Evolutionary conservation across 1,140 invertebrate species (phyloP), one percentile per base, ranked within the genome.

Genomic region (Capitella teleta): DNA sequence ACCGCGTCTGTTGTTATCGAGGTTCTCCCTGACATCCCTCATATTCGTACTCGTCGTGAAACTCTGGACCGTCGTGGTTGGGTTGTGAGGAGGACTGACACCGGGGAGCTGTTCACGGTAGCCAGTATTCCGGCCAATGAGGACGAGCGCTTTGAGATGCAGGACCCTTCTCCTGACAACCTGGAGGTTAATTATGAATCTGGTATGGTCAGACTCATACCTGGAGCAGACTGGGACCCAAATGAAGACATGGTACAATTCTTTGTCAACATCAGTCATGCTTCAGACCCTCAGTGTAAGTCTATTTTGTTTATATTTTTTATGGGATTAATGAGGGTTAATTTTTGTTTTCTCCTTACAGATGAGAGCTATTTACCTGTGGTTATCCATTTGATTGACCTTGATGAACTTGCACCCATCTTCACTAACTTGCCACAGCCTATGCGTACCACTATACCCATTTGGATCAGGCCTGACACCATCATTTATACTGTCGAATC

Each of bases 381-480:
- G 21, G 26, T 24, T 16, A 25, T 44, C 8, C 21, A 44, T 16
- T 5, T 44, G 16, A 4, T 44, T 21, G 26, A 3, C 24, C 42
- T 21, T 19, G 25, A n/a, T 28, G 21, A 28, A 5, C 26, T 26
- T 23, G 42, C 24, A 26, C 19, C 8, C 8, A 42, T 53, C 14
- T 53, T 53, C 38, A 32, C n/a, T 25, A 42, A 53, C 28, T 23
- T 24, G 34, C 52, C 52, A 21, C 24, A 26, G 10, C 46, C 46
- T 3, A 41, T 53, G 46, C 36, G 46, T 36, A 28, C 52, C 16
- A 47, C 37, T 14, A 24, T 37, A 23, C 46, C 46, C 3, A 30
- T 30, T 10, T 53, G 52, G 52, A 53, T 49, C 19, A 46, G 52
- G 6, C 52, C 52, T 3, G 46, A 41, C 23, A 53, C 52, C 14